These are phyloP conservation scores for Steatocranus sp. DNA, from an alignment of 2,797 vertebrate genomes.

Conservation along the genomic window DNA sequence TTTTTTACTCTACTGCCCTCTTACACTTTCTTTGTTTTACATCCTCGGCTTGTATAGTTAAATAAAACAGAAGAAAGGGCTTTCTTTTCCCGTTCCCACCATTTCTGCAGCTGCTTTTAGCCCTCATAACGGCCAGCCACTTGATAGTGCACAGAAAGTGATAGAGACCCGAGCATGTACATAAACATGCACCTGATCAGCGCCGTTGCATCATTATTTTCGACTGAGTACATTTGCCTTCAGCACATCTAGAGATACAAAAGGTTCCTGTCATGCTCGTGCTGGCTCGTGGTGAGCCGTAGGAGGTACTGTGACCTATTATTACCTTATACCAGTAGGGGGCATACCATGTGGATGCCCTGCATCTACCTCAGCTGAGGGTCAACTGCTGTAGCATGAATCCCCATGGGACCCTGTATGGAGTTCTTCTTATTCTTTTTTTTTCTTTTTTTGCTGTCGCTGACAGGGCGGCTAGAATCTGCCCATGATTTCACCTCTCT, in stretches of 20 bases:
- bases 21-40: not conserved
- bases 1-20: not conserved
- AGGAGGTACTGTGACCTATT: slow-evolving; percentile 14
- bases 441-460: not conserved
- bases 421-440: not conserved
- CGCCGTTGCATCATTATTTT: slow-evolving; percentile 10
- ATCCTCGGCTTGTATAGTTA: slow-evolving; percentile 22
- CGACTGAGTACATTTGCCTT: slow-evolving; percentile 17
- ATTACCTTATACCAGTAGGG: slow-evolving; percentile 29
- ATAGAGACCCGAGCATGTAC: not conserved
- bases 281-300: slow-evolving; percentile 2
- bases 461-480: slow-evolving; percentile 13
- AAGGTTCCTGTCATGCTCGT: not conserved
- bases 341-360: slow-evolving; percentile 22
- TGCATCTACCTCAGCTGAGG: slow-evolving; percentile 25
- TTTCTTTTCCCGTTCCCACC: not conserved
- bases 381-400: slow-evolving; percentile 31
- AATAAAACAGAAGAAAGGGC: not conserved
- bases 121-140: not conserved
- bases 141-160: not conserved
- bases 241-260: not conserved
- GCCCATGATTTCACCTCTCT: slow-evolving; percentile 62
- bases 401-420: slow-evolving; percentile 27
- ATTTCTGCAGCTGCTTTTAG: not conserved
- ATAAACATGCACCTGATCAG: not conserved